phyloP scores from a whole-genome alignment of 2,113 vertebrate species.

The Oenanthe melanoleuca region DNA sequence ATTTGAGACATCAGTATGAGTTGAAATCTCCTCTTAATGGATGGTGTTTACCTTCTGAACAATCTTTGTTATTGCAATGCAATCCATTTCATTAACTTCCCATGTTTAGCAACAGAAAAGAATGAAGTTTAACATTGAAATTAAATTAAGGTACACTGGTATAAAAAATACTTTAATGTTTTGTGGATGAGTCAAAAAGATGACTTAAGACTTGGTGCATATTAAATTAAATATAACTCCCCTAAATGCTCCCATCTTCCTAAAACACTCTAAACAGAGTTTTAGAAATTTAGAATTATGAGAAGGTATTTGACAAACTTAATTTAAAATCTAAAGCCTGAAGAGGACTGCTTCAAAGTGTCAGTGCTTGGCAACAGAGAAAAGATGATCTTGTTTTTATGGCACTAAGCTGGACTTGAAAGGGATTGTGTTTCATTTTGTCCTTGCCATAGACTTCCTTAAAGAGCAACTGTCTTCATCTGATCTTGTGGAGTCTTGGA shows the following conservation, averaged over 20 bases:
- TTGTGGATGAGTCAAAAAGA: neutral
- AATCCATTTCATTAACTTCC: neutral
- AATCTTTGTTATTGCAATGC: neutral
- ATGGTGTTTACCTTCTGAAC: neutral
- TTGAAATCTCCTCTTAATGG: neutral
- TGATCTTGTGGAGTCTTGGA: neutral
- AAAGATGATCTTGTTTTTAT: neutral
- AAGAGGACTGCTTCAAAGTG: neutral
- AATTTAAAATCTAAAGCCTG: neutral
- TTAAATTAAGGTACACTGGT: neutral
- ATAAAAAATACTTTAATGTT: neutral
- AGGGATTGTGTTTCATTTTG: neutral
- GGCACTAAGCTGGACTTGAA: neutral
- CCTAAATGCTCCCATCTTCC: neutral
- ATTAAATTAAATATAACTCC: neutral
- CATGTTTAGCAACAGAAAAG: neutral
- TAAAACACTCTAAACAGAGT: neutral
- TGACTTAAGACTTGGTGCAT: neutral
- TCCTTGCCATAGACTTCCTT: neutral
- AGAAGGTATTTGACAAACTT: neutral
- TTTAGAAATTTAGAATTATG: neutral
- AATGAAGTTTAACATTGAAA: neutral
- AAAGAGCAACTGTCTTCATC: neutral
- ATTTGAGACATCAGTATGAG: neutral
- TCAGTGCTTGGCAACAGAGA: neutral